phyloP scores from a whole-genome alignment of 2,113 vertebrate genomes.

The Triplophysa tibetana region DNA sequence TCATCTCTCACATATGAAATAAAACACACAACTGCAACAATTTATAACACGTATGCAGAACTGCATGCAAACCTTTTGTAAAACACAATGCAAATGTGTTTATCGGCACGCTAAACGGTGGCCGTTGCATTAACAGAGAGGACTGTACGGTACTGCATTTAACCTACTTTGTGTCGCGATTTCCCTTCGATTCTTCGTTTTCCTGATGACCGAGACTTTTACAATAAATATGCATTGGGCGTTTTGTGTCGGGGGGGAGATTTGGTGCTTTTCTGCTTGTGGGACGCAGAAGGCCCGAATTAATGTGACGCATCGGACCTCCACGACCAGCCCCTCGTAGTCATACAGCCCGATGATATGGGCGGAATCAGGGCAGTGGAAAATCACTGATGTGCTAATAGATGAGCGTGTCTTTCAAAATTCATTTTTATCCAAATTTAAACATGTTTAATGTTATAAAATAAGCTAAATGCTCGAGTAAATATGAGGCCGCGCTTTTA shows the following conservation, averaged over 20 bases:
- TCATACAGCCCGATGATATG: slow-evolving; percentile 41
- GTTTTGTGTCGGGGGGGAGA: background rate
- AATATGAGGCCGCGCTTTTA: background rate
- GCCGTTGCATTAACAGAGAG: background rate
- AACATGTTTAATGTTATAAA: background rate
- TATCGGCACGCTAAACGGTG: background rate
- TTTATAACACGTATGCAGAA: background rate
- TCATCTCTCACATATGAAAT: background rate
- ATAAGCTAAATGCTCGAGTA: background rate
- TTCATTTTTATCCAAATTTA: background rate
- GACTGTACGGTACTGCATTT: background rate
- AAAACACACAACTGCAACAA: background rate
- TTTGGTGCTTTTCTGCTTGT: slow-evolving; percentile 18
- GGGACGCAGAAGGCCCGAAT: slow-evolving; percentile 51
- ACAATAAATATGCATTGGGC: slow-evolving; percentile 3
- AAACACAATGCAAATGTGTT: slow-evolving; percentile 3
- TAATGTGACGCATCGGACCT: slow-evolving; percentile 57
- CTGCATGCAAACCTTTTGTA: background rate
- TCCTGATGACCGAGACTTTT: background rate
- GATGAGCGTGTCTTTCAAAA: background rate
- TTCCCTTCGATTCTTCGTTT: slow-evolving; percentile 7
- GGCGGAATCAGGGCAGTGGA: slow-evolving; percentile 45
- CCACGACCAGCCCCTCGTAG: slow-evolving; percentile 45
- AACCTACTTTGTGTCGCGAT: slow-evolving; percentile 40
- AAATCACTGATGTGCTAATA: slow-evolving; percentile 9